Percentiles rank a stretch among this genome's conserved stretches.
Conservation (phyloP, 2,888 invertebrate species). For the Drosophila longiperda region DNA sequence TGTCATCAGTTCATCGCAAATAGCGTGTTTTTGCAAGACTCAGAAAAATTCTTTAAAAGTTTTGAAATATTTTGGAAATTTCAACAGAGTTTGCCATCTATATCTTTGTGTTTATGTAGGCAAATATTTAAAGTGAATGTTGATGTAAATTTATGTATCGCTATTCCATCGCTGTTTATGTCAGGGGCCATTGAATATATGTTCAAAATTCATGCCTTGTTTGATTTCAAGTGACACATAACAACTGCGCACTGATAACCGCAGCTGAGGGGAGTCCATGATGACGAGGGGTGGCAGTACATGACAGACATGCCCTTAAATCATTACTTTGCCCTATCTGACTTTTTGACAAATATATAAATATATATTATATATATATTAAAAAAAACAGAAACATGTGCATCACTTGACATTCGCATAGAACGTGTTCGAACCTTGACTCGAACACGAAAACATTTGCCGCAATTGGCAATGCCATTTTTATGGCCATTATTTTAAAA, state of each 20-base stretch:
- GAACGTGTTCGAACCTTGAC: constrained; percentile 17
- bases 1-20: neutral
- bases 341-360: constrained; percentile 30
- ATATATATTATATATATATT: neutral
- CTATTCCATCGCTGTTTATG: neutral
- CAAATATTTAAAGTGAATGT: neutral
- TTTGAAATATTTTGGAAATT: too few species aligned
- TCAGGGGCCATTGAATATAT: constrained; percentile 9
- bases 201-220: constrained; percentile 5
- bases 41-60: neutral
- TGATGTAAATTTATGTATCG: neutral
- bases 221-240: constrained; percentile 14
- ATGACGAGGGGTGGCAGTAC: neutral
- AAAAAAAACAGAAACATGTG: constrained; percentile 22
- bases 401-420: constrained; percentile 35
- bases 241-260: constrained; percentile 7
- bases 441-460: constrained; percentile 21
- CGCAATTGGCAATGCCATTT: constrained; percentile 51
- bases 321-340: constrained; percentile 54
- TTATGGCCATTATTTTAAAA: constrained; percentile 63
- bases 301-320: constrained; percentile 33
- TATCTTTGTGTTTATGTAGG: neutral
- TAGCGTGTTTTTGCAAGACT: neutral
- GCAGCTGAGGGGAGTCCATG: neutral
- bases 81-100: neutral